Evolutionary conservation across 2,888 invertebrate species (phyloP).

Genomic region (Masnerella sp.): DNA sequence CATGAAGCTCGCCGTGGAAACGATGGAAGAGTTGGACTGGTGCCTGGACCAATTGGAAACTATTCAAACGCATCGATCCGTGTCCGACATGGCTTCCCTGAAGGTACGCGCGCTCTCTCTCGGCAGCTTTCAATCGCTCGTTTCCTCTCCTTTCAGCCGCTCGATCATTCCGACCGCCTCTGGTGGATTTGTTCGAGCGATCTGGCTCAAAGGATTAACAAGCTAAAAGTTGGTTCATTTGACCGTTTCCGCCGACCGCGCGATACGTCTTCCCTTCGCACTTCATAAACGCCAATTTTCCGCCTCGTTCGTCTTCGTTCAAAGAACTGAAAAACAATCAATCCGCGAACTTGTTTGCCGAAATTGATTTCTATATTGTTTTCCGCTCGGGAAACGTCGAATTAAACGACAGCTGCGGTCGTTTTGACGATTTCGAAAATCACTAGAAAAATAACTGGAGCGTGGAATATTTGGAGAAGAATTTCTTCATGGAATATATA

Average conservation of each 20-base stretch:
- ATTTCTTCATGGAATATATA: too few relatives aligned
- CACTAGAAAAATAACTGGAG: too few relatives aligned
- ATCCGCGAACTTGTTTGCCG: too few relatives aligned
- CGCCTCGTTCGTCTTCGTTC: conserved; percentile 17
- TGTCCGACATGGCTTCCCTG: conserved; percentile 99
- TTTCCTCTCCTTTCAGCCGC: not conserved
- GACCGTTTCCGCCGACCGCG: conserved; percentile 6
- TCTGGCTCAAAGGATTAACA: conserved; percentile 31
- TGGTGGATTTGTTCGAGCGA: conserved; percentile 8
- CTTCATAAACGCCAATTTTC: conserved; percentile 16
- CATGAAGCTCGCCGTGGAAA: conserved; percentile 96
- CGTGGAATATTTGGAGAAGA: too few relatives aligned
- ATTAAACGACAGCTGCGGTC: too few relatives aligned
- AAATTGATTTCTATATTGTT: too few relatives aligned
- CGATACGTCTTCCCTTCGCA: conserved; percentile 8
- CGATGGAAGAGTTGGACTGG: conserved; percentile 99
- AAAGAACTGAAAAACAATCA: not conserved
- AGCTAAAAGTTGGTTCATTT: conserved; percentile 41
- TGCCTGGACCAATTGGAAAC: conserved; percentile 99
- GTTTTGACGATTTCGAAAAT: too few relatives aligned
- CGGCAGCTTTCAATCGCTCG: not conserved
- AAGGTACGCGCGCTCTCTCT: conserved; percentile 85
- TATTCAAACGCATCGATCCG: conserved; percentile 99
- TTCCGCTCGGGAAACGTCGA: too few relatives aligned
- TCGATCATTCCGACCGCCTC: not conserved